Conservation (phyloP, 2,888 invertebrate genomes). For the Timema podura region DNA sequence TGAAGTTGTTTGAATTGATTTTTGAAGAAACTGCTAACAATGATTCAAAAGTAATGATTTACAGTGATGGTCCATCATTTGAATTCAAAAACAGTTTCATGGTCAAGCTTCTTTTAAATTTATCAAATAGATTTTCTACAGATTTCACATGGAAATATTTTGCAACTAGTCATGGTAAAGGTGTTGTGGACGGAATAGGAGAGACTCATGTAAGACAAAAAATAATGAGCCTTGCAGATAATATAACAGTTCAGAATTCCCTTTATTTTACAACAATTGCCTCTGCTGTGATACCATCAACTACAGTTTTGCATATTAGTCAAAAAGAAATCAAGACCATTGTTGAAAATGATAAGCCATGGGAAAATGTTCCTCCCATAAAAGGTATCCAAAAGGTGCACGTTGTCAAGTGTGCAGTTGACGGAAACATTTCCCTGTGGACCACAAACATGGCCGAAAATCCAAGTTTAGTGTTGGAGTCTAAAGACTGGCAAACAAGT, state of each 20-base stretch:
- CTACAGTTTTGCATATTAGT: neutral
- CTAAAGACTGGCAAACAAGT: too few relatives aligned
- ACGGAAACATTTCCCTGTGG: neutral
- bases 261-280: neutral
- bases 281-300: neutral
- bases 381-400: neutral
- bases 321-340: neutral
- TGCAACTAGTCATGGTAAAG: conserved; percentile 5
- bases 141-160: conserved; percentile 5
- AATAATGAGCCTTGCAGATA: neutral
- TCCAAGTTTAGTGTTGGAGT: neutral
- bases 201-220: neutral
- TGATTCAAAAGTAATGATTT: too few relatives aligned
- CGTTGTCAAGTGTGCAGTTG: conserved; percentile 6
- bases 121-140: conserved; percentile 20
- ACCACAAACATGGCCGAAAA: neutral
- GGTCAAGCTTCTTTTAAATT: neutral
- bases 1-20: too few relatives aligned
- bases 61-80: too few relatives aligned
- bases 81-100: too few relatives aligned
- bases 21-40: too few relatives aligned
- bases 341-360: neutral
- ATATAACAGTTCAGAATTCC: neutral
- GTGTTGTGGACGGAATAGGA: neutral
- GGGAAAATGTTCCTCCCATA: neutral